Percentiles rank a stretch among this genome's conserved stretches.
Evolutionary conservation across 2,797 vertebrate species (phyloP).

Genomic region (Rhinichthys osculus): DNA sequence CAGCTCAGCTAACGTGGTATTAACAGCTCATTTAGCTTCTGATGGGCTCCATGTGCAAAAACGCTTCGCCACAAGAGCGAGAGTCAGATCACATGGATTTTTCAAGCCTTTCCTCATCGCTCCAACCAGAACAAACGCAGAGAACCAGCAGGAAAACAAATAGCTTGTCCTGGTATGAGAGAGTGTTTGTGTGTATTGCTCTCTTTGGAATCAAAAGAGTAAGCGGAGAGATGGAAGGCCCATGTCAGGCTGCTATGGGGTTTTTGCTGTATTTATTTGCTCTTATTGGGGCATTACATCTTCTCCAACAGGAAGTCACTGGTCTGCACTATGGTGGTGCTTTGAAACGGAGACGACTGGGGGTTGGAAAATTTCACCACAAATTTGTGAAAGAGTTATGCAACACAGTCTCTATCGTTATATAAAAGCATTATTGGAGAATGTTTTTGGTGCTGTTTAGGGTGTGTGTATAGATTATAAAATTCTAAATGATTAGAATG

Average conservation of each 20-base stretch:
- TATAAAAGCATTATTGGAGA: not conserved
- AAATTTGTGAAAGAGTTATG: slow-evolving; percentile 13
- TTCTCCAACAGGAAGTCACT: slow-evolving; percentile 75
- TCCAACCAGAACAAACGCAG: slow-evolving; percentile 55
- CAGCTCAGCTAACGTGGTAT: slow-evolving; percentile 78
- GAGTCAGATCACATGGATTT: slow-evolving; percentile 78
- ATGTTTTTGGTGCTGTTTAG: not conserved
- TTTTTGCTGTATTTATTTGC: slow-evolving; percentile 71
- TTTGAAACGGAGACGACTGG: slow-evolving; percentile 55
- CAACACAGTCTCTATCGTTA: not conserved
- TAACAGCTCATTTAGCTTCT: slow-evolving; percentile 77
- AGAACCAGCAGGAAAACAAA: slow-evolving; percentile 77
- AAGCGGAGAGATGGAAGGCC: slow-evolving; percentile 61
- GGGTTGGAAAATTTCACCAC: slow-evolving; percentile 10
- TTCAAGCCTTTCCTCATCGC: slow-evolving; percentile 67
- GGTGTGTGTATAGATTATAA: not conserved
- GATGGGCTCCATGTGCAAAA: slow-evolving; percentile 80
- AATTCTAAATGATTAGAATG: too few species aligned
- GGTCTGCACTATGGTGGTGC: slow-evolving; percentile 67
- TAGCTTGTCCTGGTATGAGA: slow-evolving; percentile 71
- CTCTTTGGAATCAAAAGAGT: slow-evolving; percentile 70
- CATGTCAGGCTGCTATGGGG: slow-evolving; percentile 57
- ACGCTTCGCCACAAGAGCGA: slow-evolving; percentile 67
- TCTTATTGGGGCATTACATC: slow-evolving; percentile 65
- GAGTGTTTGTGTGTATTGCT: slow-evolving; percentile 78